Evolutionary conservation across 2,113 vertebrate genomes (phyloP).

Genomic region (Anthoscopus minutus): DNA sequence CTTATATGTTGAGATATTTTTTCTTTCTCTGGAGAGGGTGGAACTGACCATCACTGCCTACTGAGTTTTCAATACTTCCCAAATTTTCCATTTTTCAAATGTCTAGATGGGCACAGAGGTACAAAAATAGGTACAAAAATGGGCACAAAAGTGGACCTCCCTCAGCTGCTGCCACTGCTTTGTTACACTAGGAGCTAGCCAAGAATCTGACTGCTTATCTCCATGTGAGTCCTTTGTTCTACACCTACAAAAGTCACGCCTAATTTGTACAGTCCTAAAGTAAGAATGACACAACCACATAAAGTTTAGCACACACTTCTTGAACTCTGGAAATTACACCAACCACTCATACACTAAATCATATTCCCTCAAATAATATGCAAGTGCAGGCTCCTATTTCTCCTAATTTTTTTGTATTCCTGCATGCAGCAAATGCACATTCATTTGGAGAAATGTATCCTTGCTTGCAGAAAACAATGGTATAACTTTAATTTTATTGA

Average conservation of each 20-base stretch:
- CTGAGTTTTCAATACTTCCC: not conserved
- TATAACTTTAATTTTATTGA: not conserved
- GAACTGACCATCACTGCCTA: not conserved
- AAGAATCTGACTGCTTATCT: conserved; percentile 5
- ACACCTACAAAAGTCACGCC: not conserved
- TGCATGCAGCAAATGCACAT: not conserved
- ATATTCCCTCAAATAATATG: not conserved
- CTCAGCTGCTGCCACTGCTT: not conserved
- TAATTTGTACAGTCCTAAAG: conserved; percentile 6
- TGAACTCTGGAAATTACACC: not conserved
- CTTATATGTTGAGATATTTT: not conserved
- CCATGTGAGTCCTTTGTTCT: not conserved
- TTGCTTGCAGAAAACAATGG: not conserved
- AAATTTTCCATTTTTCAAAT: not conserved
- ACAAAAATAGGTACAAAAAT: not conserved
- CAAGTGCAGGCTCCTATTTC: not conserved
- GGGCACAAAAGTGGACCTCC: not conserved
- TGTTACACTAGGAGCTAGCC: not conserved
- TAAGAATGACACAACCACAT: not conserved
- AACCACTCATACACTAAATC: not conserved
- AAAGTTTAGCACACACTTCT: not conserved
- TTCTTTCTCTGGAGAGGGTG: not conserved
- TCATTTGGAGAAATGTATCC: not conserved
- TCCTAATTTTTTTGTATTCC: not conserved
- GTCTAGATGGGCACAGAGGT: not conserved